phyloP scores from a whole-genome alignment of 2,797 vertebrate species.

The Sebastes wilsoni region DNA sequence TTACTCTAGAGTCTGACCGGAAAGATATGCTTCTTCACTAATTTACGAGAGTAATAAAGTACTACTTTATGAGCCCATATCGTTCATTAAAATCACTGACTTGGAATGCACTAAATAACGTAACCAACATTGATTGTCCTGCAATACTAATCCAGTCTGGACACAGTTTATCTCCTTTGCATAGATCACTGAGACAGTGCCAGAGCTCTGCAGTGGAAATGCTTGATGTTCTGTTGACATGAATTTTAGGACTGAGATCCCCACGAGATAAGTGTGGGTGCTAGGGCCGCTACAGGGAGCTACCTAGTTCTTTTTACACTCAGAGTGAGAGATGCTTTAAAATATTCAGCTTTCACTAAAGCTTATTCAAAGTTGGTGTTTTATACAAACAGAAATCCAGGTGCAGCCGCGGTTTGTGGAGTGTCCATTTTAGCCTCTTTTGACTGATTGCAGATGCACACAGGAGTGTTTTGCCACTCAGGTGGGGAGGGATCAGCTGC shows the following conservation, averaged over 20 bases:
- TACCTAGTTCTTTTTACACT: background rate
- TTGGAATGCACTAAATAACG: conserved; percentile 51
- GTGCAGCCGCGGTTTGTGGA: background rate
- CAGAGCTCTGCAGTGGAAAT: conserved; percentile 15
- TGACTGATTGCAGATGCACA: background rate
- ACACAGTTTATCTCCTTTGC: conserved; percentile 37
- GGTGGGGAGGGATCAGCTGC: background rate
- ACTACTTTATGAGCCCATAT: conserved; percentile 48
- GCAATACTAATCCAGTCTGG: conserved; percentile 27
- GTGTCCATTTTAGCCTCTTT: conserved; percentile 3
- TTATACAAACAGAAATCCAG: conserved; percentile 9
- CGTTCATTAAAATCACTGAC: conserved; percentile 55
- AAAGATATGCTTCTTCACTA: conserved; percentile 22
- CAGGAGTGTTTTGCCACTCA: background rate
- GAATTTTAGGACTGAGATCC: background rate
- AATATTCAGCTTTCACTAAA: conserved; percentile 4
- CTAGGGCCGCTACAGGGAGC: background rate
- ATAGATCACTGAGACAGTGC: conserved; percentile 19
- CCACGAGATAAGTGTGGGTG: background rate
- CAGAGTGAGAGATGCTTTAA: background rate
- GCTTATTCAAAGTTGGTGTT: background rate
- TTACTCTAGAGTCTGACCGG: conserved; percentile 13
- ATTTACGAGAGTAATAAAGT: conserved; percentile 55
- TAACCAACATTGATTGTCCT: conserved; percentile 45
- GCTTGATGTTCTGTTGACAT: conserved; percentile 19